phyloP scores from a whole-genome alignment of 2,888 invertebrate genomes.

The Brachylomia viminalis region DNA sequence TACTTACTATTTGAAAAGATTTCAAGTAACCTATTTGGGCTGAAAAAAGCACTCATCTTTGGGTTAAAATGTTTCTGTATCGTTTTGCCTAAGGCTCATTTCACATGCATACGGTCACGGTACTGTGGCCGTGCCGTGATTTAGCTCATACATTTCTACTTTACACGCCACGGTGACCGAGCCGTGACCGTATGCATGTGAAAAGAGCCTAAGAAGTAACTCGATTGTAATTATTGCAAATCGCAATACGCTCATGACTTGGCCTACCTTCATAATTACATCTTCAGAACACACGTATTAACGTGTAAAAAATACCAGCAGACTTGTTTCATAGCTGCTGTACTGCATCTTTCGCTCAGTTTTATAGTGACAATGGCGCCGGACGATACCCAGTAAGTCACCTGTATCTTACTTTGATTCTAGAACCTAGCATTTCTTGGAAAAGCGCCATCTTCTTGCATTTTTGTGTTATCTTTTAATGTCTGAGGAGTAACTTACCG shows the following conservation, averaged over 20 bases:
- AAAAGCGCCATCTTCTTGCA: constrained; percentile 1
- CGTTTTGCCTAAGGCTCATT: too few species aligned
- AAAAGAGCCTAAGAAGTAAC: too few species aligned
- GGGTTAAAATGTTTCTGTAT: neutral
- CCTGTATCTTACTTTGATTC: constrained; percentile 12
- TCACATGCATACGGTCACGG: too few species aligned
- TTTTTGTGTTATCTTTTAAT: neutral
- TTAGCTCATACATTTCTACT: too few species aligned
- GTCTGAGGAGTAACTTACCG: neutral
- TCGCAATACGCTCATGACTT: constrained; percentile 31
- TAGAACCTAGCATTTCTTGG: neutral
- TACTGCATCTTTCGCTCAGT: constrained; percentile 46
- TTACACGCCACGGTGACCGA: too few species aligned
- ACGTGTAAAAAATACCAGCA: constrained; percentile 30
- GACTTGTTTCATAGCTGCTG: constrained; percentile 48
- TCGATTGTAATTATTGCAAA: constrained; percentile 17
- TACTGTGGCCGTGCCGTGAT: too few species aligned
- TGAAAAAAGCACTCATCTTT: neutral
- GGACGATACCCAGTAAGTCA: constrained; percentile 65
- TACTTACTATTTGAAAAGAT: neutral
- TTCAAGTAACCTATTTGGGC: neutral
- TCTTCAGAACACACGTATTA: constrained; percentile 31
- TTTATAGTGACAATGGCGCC: constrained; percentile 61
- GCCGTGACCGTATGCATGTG: too few species aligned
- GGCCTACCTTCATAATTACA: constrained; percentile 34